phyloP scores from a whole-genome alignment of 2,888 invertebrate species.

The Sesia bembeciformis region DNA sequence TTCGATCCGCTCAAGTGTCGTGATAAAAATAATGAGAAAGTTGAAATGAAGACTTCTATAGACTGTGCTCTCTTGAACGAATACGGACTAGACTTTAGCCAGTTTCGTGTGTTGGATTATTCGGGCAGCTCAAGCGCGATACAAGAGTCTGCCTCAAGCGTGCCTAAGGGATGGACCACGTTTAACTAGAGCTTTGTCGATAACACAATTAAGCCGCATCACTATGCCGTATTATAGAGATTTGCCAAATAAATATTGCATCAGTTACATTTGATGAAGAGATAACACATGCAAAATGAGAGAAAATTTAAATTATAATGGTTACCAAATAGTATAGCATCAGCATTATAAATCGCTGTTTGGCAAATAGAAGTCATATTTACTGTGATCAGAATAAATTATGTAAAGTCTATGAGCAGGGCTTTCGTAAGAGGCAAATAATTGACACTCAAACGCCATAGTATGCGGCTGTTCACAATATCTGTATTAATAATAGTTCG shows the following conservation, averaged over 20 bases:
- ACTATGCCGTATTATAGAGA: background rate
- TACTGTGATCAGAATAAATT: no score
- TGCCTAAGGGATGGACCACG: slow-evolving; percentile 61
- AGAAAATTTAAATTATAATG: no score
- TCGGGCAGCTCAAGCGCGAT: slow-evolving; percentile 21
- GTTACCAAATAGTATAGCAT: no score
- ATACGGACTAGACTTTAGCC: slow-evolving; percentile 81
- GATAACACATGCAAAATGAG: background rate
- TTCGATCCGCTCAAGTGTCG: slow-evolving; percentile 59
- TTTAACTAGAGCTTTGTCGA: slow-evolving; percentile 37
- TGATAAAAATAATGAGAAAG: slow-evolving; percentile 39
- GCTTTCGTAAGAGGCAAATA: no score
- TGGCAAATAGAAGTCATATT: no score
- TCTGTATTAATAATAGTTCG: no score
- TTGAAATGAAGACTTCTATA: slow-evolving; percentile 49
- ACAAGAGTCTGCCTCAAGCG: slow-evolving; percentile 28
- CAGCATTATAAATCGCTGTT: no score
- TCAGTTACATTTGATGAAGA: background rate
- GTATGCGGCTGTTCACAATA: no score
- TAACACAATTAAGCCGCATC: background rate
- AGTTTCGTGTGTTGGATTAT: slow-evolving; percentile 63
- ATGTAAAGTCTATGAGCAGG: no score
- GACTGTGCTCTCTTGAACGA: slow-evolving; percentile 82
- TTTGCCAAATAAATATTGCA: background rate
- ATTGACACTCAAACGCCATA: no score